Evolutionary conservation across 1,140 invertebrate species (phyloP).

Genomic region (Theocolax elegans): DNA sequence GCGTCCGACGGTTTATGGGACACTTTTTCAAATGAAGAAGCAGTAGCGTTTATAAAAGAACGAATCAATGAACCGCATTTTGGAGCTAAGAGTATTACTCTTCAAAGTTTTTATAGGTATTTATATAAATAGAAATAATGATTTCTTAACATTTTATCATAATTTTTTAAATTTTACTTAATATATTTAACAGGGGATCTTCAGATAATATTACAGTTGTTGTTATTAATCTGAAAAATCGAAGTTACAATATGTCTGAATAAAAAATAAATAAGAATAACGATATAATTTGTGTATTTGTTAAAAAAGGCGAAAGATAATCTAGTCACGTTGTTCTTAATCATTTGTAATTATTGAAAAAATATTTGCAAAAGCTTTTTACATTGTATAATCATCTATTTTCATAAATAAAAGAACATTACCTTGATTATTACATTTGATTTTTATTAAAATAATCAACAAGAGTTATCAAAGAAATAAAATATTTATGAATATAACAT

Average conservation of each 20-base stretch:
- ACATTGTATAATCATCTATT: constrained; percentile 10
- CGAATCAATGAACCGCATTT: constrained; percentile 85
- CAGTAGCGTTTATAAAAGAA: constrained; percentile 84
- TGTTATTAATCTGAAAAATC: constrained; percentile 85
- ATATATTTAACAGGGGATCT: constrained; percentile 75
- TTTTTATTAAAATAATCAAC: neutral
- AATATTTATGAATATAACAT: neutral
- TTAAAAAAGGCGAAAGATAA: too few relatives aligned
- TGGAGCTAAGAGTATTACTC: constrained; percentile 89
- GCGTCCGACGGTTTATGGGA: constrained; percentile 98
- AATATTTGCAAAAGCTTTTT: neutral
- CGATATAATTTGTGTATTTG: too few relatives aligned
- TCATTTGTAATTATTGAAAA: too few relatives aligned
- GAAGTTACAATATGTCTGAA: too few relatives aligned
- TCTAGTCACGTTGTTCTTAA: too few relatives aligned
- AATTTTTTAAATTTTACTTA: constrained; percentile 11
- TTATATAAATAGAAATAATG: constrained; percentile 9
- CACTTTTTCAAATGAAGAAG: constrained; percentile 94
- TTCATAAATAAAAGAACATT: constrained; percentile 32
- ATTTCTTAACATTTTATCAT: constrained; percentile 6
- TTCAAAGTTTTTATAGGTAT: constrained; percentile 88
- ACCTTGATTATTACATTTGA: neutral
- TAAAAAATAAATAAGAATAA: too few relatives aligned
- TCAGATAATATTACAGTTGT: constrained; percentile 96
- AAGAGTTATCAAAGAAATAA: neutral